phyloP scores from a whole-genome alignment of 2,797 vertebrate genomes.

The Phoeniculus purpureus region DNA sequence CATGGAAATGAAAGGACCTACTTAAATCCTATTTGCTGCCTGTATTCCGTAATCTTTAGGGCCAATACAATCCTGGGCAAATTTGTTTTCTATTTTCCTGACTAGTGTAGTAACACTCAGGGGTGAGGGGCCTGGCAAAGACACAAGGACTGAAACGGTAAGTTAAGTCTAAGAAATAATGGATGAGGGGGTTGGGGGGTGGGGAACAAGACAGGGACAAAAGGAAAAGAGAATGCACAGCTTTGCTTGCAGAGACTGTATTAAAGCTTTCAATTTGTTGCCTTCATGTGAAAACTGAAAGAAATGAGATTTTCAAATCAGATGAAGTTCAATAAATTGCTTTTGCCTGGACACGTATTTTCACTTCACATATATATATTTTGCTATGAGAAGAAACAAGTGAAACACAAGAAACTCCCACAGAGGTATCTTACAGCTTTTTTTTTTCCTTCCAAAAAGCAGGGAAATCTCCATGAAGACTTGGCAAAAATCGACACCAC shows the following conservation, averaged over 20 bases:
- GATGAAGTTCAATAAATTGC: neutral
- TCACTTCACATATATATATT: neutral
- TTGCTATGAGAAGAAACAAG: neutral
- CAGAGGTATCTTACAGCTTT: neutral
- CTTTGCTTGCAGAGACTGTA: neutral
- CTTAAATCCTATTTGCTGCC: fast-evolving
- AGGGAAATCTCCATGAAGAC: neutral
- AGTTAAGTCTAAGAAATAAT: neutral
- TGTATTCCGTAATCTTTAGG: neutral
- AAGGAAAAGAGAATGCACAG: neutral
- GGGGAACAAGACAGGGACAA: fast-evolving
- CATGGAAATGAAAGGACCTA: neutral
- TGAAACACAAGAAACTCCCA: neutral
- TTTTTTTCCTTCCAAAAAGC: neutral
- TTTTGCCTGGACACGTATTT: neutral
- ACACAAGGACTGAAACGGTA: neutral
- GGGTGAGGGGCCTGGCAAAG: neutral
- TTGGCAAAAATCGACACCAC: fast-evolving
- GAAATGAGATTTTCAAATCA: neutral
- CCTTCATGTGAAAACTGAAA: neutral
- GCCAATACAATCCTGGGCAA: neutral
- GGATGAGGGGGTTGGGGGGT: no score
- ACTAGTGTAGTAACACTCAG: neutral
- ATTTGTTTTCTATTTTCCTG: neutral
- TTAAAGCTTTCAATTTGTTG: fast-evolving